phyloP scores from a whole-genome alignment of 2,888 invertebrate species.

The Clunio marinus region DNA sequence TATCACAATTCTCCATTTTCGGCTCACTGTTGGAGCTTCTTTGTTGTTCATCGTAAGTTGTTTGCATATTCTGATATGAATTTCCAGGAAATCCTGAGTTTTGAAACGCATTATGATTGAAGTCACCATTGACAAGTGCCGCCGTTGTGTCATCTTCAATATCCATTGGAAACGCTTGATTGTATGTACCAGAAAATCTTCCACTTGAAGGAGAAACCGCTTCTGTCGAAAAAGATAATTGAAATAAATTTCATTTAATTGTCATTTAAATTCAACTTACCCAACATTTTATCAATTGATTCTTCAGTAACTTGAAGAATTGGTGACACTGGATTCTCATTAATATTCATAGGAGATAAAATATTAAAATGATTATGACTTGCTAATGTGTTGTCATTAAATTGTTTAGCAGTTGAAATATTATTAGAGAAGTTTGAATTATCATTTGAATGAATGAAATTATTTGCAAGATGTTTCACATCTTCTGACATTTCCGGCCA shows the following conservation, averaged over 20 bases:
- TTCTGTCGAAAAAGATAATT: not conserved
- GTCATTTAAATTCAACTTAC: not conserved
- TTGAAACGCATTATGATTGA: not conserved
- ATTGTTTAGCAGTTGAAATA: slow-evolving; percentile 46
- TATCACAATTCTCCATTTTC: slow-evolving; percentile 28
- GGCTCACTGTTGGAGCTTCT: not conserved
- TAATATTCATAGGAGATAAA: slow-evolving; percentile 5
- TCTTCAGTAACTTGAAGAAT: not conserved
- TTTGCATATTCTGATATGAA: not conserved
- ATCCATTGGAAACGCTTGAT: slow-evolving; percentile 28
- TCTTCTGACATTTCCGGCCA: slow-evolving; percentile 76
- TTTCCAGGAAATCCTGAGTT: not conserved
- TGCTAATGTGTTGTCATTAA: slow-evolving; percentile 52
- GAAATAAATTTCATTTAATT: not conserved
- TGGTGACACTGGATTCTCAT: slow-evolving; percentile 41
- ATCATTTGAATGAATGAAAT: slow-evolving; percentile 42
- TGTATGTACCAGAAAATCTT: not conserved
- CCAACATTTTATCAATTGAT: slow-evolving; percentile 13
- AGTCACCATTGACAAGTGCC: not conserved
- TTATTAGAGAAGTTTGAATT: slow-evolving; percentile 55
- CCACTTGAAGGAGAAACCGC: not conserved
- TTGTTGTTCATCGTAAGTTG: not conserved
- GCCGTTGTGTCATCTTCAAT: slow-evolving; percentile 16
- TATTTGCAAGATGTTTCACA: not conserved
- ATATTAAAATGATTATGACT: not conserved